phyloP scores from a whole-genome alignment of 2,888 invertebrate species.

The Ctena decussata region DNA sequence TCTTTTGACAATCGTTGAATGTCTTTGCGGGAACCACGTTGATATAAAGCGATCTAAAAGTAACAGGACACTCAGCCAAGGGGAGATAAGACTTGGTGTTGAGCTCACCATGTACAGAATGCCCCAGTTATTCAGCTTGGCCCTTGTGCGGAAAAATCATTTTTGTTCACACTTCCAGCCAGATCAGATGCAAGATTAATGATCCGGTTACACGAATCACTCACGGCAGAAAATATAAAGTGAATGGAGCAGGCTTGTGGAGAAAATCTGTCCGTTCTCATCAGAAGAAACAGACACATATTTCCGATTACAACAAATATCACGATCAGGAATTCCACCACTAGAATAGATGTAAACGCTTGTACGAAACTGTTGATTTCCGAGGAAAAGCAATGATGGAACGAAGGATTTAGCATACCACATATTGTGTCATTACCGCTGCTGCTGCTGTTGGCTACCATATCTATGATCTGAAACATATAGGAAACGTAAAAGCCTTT shows the following conservation, averaged over 20 bases:
- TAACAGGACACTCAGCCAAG: neutral
- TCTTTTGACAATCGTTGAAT: neutral
- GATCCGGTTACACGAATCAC: neutral
- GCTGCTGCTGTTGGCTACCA: too few species aligned
- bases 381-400: neutral
- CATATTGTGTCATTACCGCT: neutral
- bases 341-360: neutral
- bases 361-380: neutral
- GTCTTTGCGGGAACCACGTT: neutral
- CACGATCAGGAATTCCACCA: neutral
- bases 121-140: neutral
- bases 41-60: neutral
- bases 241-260: neutral
- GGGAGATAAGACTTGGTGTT: neutral
- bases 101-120: neutral
- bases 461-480: too few species aligned
- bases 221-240: neutral
- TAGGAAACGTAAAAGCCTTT: too few species aligned
- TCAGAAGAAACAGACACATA: neutral
- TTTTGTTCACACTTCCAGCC: neutral
- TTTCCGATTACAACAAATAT: neutral
- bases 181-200: neutral
- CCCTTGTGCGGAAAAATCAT: neutral
- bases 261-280: neutral
- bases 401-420: neutral